phyloP scores from a whole-genome alignment of 2,113 vertebrate genomes.

The Microcebus tavaratra region DNA sequence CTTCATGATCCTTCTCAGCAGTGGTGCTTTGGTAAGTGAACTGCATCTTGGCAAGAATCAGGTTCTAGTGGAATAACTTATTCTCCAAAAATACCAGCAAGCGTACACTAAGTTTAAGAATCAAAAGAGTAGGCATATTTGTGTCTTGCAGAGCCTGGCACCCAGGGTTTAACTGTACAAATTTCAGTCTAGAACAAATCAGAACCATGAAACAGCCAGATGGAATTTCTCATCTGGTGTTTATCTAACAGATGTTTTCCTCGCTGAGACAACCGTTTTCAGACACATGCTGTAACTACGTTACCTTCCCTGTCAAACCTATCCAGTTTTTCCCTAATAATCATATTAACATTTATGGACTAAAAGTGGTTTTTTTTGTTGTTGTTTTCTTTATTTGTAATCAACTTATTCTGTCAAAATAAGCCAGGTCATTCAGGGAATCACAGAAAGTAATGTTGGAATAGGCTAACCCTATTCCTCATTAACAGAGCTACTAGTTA shows the following conservation, averaged over 20 bases:
- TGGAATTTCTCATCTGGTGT: constrained; percentile 55
- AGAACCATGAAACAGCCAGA: constrained; percentile 26
- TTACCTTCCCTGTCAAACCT: constrained; percentile 27
- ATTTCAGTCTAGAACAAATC: constrained; percentile 39
- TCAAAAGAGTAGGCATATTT: not conserved
- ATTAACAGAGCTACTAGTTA: constrained; percentile 2
- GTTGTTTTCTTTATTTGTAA: constrained; percentile 24
- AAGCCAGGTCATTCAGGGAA: constrained; percentile 32
- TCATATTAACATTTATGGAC: not conserved
- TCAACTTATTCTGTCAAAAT: constrained; percentile 58
- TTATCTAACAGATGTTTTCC: constrained; percentile 61
- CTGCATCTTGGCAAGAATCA: not conserved
- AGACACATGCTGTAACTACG: not conserved
- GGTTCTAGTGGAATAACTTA: not conserved
- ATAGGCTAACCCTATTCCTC: not conserved
- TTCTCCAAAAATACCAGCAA: not conserved
- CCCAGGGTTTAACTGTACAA: not conserved
- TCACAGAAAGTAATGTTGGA: not conserved
- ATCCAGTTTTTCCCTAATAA: constrained; percentile 8
- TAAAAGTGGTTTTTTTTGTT: not conserved
- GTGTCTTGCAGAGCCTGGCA: not conserved
- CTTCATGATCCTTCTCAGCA: constrained; percentile 99
- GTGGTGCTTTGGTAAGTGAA: constrained; percentile 94
- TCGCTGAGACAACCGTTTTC: not conserved
- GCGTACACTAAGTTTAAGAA: not conserved